Percentiles rank a stretch among this genome's conserved stretches.
Conservation (phyloP, 1,140 invertebrate species). For the Drosophila lini region DNA sequence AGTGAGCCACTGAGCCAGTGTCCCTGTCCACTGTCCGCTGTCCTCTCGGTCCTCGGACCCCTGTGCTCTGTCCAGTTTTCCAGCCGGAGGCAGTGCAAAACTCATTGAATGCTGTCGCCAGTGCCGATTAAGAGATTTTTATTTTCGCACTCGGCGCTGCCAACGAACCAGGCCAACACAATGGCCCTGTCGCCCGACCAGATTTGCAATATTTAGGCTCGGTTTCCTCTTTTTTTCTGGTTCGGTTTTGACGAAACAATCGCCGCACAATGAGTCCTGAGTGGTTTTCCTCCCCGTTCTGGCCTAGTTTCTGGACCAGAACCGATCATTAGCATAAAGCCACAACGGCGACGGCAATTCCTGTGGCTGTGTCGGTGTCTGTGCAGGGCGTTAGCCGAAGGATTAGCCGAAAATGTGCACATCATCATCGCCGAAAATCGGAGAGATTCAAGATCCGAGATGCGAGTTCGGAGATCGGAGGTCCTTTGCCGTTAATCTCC, state of each 20-base stretch:
- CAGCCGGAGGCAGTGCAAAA: slow-evolving; percentile 51
- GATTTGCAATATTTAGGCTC: slow-evolving; percentile 80
- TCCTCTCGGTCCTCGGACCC: slow-evolving; percentile 1
- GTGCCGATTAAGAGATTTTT: slow-evolving; percentile 83
- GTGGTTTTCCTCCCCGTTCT: slow-evolving; percentile 64
- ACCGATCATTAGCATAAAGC: slow-evolving; percentile 83
- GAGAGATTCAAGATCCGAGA: slow-evolving; percentile 8
- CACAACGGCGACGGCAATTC: slow-evolving; percentile 74
- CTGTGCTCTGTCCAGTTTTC: slow-evolving; percentile 15
- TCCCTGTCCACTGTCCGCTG: background rate
- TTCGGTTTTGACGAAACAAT: slow-evolving; percentile 64
- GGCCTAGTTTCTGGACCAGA: slow-evolving; percentile 68
- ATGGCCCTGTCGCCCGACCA: slow-evolving; percentile 61
- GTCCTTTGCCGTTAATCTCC: slow-evolving; percentile 50
- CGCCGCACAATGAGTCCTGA: slow-evolving; percentile 71
- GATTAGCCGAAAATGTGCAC: slow-evolving; percentile 78
- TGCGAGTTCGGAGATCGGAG: slow-evolving; percentile 6
- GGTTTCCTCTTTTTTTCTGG: slow-evolving; percentile 44
- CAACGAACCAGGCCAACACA: slow-evolving; percentile 50
- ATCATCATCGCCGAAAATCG: slow-evolving; percentile 60
- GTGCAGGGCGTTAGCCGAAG: slow-evolving; percentile 65
- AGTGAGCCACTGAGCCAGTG: slow-evolving; percentile 34
- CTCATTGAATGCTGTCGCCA: slow-evolving; percentile 84
- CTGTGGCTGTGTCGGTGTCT: slow-evolving; percentile 40
- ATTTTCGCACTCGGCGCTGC: slow-evolving; percentile 70